Evolutionary conservation across 1,140 invertebrate genomes (phyloP).

Genomic region (Brachionus rubens): DNA sequence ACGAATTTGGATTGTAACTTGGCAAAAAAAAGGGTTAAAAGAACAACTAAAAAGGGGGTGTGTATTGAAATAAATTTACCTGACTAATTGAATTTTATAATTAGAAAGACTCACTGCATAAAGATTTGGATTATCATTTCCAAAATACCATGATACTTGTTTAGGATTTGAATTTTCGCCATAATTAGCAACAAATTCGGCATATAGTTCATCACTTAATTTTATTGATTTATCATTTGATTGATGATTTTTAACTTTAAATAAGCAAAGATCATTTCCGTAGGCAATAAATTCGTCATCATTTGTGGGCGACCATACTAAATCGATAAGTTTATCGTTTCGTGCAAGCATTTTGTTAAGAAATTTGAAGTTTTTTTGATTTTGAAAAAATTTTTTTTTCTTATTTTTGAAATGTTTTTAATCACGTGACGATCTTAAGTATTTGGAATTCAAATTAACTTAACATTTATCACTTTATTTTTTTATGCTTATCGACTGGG

Average conservation of each 20-base stretch:
- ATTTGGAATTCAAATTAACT: not conserved
- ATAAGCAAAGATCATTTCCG: slow-evolving; percentile 16
- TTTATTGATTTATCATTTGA: not conserved
- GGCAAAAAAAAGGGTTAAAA: not conserved
- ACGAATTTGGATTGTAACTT: not conserved
- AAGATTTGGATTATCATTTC: slow-evolving; percentile 17
- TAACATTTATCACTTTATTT: not conserved
- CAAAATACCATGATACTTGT: slow-evolving; percentile 15
- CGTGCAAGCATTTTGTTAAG: not conserved
- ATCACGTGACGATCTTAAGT: not conserved
- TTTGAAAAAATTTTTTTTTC: not conserved
- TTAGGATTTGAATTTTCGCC: slow-evolving; percentile 28
- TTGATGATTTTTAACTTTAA: not conserved
- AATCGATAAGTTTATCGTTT: slow-evolving; percentile 21
- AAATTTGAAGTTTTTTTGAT: not conserved
- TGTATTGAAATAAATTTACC: no score
- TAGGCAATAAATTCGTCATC: slow-evolving; percentile 34
- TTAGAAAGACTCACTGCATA: slow-evolving; percentile 17
- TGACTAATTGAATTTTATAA: slow-evolving; percentile 36
- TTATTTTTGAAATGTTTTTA: not conserved
- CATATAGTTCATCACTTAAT: not conserved
- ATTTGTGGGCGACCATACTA: slow-evolving; percentile 23
- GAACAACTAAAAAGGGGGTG: not conserved
- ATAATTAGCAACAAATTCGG: slow-evolving; percentile 13
- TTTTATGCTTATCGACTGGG: not conserved